These are phyloP conservation scores for Alcedo quadribrachys DNA, from an alignment of 2,797 vertebrate species.

Conservation along the genomic window DNA sequence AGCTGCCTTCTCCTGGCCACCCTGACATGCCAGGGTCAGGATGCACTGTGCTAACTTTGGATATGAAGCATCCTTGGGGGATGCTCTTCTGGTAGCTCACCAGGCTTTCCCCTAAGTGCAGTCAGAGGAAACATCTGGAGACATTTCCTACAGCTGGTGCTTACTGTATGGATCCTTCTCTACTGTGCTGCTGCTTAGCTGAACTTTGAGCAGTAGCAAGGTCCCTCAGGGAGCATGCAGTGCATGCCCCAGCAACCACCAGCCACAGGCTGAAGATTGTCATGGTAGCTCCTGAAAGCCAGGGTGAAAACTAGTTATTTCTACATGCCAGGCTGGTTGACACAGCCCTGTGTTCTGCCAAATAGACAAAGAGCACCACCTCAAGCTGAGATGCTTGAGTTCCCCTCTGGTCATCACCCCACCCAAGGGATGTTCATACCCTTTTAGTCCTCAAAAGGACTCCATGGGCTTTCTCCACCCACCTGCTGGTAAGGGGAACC, in stretches of 20 bases:
- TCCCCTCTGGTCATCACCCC: rapidly evolving
- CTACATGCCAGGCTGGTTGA: neutral
- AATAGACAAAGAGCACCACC: neutral
- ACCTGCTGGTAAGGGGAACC: neutral
- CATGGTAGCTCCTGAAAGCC: neutral
- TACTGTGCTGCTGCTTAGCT: neutral
- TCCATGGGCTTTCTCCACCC: neutral
- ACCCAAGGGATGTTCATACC: rapidly evolving
- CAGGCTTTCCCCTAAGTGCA: neutral
- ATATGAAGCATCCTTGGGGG: too few relatives aligned
- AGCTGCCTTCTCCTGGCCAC: neutral
- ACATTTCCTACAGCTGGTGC: neutral
- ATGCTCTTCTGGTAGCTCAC: neutral
- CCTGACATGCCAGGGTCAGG: neutral
- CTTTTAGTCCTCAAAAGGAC: neutral
- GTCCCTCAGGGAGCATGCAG: neutral
- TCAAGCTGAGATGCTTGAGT: neutral
- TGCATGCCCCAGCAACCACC: neutral
- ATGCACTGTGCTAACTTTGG: rapidly evolving
- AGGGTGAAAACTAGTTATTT: neutral
- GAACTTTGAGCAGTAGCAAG: neutral
- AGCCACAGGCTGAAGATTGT: neutral
- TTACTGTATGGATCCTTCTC: neutral
- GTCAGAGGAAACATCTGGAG: neutral
- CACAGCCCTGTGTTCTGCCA: neutral